Evolutionary conservation across 2,113 vertebrate genomes (phyloP).

Genomic region (Porphyrio hochstetteri): DNA sequence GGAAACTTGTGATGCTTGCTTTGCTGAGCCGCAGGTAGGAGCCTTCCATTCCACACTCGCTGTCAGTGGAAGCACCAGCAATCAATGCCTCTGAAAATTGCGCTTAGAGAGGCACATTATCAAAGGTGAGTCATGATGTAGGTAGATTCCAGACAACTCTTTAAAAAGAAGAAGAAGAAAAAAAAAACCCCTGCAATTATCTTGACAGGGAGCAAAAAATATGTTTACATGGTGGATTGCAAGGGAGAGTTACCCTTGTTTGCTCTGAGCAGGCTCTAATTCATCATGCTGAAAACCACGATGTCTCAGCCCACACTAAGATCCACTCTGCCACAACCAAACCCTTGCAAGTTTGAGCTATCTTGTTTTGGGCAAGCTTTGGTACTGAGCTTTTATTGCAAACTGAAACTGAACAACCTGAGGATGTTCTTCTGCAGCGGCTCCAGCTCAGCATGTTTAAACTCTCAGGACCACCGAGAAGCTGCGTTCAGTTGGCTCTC

Average conservation of each 20-base stretch:
- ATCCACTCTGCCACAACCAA: not conserved
- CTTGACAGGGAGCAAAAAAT: not conserved
- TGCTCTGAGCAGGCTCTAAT: not conserved
- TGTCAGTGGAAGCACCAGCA: not conserved
- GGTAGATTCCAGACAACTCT: not conserved
- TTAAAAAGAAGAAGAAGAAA: not conserved
- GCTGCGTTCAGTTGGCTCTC: not conserved
- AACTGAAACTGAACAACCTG: not conserved
- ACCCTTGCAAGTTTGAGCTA: not conserved
- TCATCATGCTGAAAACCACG: not conserved
- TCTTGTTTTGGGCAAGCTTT: not conserved
- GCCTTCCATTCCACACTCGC: not conserved
- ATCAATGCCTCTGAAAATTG: not conserved
- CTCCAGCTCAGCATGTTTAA: not conserved
- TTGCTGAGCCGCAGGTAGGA: not conserved
- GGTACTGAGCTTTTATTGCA: not conserved
- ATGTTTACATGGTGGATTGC: not conserved
- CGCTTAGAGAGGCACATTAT: not conserved
- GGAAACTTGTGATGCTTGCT: not conserved
- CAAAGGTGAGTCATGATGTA: not conserved
- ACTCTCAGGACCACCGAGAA: not conserved
- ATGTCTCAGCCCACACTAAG: not conserved
- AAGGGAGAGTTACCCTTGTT: rapidly evolving
- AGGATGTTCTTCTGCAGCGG: not conserved
- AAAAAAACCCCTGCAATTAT: not conserved